phyloP scores from a whole-genome alignment of 1,140 invertebrate genomes.

The Aphaenogaster rudis region DNA sequence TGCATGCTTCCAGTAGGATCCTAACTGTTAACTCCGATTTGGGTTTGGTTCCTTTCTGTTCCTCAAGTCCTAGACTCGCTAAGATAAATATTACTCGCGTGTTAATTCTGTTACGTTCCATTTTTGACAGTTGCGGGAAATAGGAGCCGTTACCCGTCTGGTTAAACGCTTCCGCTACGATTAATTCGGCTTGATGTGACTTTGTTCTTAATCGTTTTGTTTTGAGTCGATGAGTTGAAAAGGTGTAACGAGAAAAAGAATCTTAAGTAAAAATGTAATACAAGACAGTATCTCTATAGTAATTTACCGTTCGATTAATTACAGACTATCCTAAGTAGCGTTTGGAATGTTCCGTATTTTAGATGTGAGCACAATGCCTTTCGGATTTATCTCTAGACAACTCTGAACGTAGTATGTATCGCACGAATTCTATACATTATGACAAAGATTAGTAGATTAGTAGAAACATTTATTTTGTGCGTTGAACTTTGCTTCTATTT shows the following conservation, averaged over 20 bases:
- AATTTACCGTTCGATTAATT: conserved; percentile 7
- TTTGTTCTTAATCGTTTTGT: conserved; percentile 3
- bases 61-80: conserved; percentile 63
- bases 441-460: neutral
- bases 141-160: neutral
- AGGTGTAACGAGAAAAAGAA: neutral
- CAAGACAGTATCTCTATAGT: neutral
- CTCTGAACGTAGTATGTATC: conserved; percentile 17
- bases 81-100: conserved; percentile 47
- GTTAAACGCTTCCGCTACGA: conserved; percentile 17
- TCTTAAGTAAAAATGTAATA: conserved; percentile 18
- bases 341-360: conserved; percentile 12
- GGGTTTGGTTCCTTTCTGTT: conserved; percentile 71
- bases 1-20: conserved; percentile 84
- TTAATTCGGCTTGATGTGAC: conserved; percentile 45
- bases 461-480: conserved; percentile 3
- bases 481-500: conserved; percentile 59
- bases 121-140: conserved; percentile 35
- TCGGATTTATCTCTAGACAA: conserved; percentile 26
- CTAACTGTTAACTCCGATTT: conserved; percentile 79
- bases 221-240: neutral
- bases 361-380: conserved; percentile 8
- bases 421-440: neutral
- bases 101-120: conserved; percentile 49
- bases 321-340: neutral